phyloP scores from a whole-genome alignment of 1,140 invertebrate species.

The Lepidurus arcticus region DNA sequence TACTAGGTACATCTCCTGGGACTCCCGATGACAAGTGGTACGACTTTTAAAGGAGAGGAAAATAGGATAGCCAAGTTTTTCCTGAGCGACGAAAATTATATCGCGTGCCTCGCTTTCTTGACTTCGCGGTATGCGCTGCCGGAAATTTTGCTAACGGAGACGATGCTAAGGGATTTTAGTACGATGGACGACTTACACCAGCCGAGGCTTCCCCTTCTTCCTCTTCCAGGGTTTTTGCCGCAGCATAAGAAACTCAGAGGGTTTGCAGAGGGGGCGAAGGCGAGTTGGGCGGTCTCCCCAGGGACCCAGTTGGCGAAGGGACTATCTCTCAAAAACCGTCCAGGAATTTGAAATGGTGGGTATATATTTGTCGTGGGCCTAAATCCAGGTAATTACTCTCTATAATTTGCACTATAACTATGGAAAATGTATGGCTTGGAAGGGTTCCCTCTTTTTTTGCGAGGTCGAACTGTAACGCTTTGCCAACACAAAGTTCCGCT shows the following conservation, averaged over 20 bases:
- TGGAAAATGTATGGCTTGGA: not conserved
- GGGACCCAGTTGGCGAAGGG: no score
- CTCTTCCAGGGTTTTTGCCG: not conserved
- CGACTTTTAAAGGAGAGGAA: no score
- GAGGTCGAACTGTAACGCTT: not conserved
- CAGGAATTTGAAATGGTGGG: not conserved
- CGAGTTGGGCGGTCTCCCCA: no score
- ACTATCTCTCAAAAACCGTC: not conserved
- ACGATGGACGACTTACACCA: conserved; percentile 2
- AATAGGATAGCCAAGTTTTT: no score
- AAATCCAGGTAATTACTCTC: not conserved
- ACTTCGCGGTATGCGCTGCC: not conserved
- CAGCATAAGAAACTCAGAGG: not conserved
- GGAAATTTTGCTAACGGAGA: not conserved
- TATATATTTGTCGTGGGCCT: not conserved
- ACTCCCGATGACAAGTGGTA: no score
- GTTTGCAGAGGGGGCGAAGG: not conserved
- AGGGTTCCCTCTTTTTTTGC: not conserved
- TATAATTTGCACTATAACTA: not conserved
- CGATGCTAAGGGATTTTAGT: not conserved
- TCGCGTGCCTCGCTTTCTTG: no score
- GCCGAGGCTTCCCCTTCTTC: not conserved
- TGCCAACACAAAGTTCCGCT: not conserved
- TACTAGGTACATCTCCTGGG: no score
- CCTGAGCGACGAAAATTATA: no score